phyloP scores from a whole-genome alignment of 2,113 vertebrate species.

The Mustelus asterias region DNA sequence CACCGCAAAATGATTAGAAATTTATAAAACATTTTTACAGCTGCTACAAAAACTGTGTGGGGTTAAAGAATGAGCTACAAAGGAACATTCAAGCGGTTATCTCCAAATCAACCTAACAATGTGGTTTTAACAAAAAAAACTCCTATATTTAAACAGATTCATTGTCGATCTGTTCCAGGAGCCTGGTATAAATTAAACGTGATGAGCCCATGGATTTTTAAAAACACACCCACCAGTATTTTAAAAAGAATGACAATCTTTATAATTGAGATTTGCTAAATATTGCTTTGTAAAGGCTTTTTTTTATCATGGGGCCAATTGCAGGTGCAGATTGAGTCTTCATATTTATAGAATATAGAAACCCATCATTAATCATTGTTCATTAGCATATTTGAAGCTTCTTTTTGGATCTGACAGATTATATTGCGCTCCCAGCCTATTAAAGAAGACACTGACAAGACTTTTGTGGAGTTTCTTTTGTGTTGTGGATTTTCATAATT shows the following conservation, averaged over 20 bases:
- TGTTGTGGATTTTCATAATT: constrained; percentile 74
- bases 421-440: constrained; percentile 71
- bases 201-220: not conserved
- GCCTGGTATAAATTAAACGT: constrained; percentile 17
- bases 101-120: constrained; percentile 8
- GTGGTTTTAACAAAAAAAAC: constrained; percentile 24
- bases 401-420: constrained; percentile 66
- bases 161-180: constrained; percentile 23
- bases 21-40: constrained; percentile 29
- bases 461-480: constrained; percentile 63
- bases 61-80: not conserved
- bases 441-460: constrained; percentile 51
- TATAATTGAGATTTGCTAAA: constrained; percentile 38
- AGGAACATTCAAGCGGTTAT: constrained; percentile 31
- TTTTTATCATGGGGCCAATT: constrained; percentile 35
- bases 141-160: constrained; percentile 9
- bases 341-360: constrained; percentile 38
- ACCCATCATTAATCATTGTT: constrained; percentile 38
- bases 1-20: constrained; percentile 9
- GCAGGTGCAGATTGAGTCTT: constrained; percentile 36
- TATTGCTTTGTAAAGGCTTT: constrained; percentile 36
- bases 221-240: constrained; percentile 36
- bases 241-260: constrained; percentile 37
- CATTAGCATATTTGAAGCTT: constrained; percentile 60
- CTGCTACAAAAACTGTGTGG: not conserved